Base-by-base conservation (phyloP, 1,140 invertebrate species). In the Zaprionus camerounensis region DNA sequence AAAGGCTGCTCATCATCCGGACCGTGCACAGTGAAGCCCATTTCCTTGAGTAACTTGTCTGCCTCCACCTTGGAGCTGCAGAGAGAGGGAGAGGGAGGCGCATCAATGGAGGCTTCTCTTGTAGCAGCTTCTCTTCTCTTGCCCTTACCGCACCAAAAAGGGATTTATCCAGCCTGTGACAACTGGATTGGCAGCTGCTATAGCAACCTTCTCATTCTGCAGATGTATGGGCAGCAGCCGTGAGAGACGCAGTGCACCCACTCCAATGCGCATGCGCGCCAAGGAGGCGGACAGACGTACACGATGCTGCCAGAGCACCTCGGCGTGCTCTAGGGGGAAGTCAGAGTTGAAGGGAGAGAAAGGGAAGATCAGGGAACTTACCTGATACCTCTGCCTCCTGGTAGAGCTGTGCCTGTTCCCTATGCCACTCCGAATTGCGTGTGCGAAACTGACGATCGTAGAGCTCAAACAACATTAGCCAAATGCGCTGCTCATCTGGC, bases 91-190 rank as follows among this genome's bases (percentile, higher is more conserved):
- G 24, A 5, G 0, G 41, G 15, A 4, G 41, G 17, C 3, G 0
- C 1, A 24, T 1, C 5, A n/a, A 36, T n/a, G 2, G 4, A 20
- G 13, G 12, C 3, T 11, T 3, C 12, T n/a, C 24, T 34, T 34
- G 9, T 3, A 34, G 9, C 31, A 34, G 2, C 12, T 3, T 13
- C 5, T 12, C 5, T 12, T 5, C 26, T 1, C 15, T 22, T 2
- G 1, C 7, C 3, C 93, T 93, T 84, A 95, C 95, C 94, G 94
- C n/a, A 94, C 93, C 92, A 96, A 95, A 65, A 95, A 95, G 0
- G 94, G 95, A 91, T 97, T 97, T 1, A 97, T 94, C 96, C 96
- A 97, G 69, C 96, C 96, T 0, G 95, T 96, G 5, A 96, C 94
- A 0, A 95, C 94, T 0, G 94, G 93, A 58, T 94, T 94, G 36